Percentiles rank a stretch among this genome's conserved stretches.
These are phyloP conservation scores for Perithous albicinctus DNA, from an alignment of 2,888 invertebrate genomes.

Conservation along the genomic window DNA sequence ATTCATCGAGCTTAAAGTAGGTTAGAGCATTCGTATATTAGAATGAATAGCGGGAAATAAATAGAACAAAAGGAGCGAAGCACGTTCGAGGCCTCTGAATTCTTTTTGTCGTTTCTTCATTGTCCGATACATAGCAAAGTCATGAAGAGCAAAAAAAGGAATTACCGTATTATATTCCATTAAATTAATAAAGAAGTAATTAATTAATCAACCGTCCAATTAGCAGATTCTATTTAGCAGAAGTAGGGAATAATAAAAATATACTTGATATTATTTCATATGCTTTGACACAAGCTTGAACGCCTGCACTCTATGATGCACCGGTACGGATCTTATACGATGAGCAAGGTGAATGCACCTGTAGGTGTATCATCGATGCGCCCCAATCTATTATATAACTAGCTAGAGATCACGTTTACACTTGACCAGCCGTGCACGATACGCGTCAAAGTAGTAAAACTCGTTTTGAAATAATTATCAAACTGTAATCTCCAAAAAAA, in stretches of 20 bases:
- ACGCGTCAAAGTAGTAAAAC: neutral
- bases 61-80: neutral
- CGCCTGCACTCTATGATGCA: slow-evolving; percentile 9
- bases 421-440: neutral
- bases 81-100: neutral
- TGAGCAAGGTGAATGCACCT: slow-evolving; percentile 51
- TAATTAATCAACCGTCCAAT: neutral
- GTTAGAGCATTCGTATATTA: neutral
- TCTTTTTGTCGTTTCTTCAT: neutral
- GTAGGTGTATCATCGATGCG: slow-evolving; percentile 40
- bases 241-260: too few relatives aligned
- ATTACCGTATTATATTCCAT: neutral
- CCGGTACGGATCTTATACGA: slow-evolving; percentile 17
- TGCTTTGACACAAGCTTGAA: slow-evolving; percentile 4
- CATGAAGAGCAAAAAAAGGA: too few relatives aligned
- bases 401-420: neutral
- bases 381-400: slow-evolving; percentile 3
- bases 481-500: too few relatives aligned
- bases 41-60: slow-evolving; percentile 1
- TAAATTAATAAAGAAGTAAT: neutral
- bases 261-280: too few relatives aligned
- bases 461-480: neutral
- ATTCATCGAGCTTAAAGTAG: slow-evolving; percentile 1
- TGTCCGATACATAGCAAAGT: neutral
- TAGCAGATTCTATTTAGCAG: too few relatives aligned